phyloP scores from a whole-genome alignment of 1,140 invertebrate genomes.

The Coboldia fuscipes region DNA sequence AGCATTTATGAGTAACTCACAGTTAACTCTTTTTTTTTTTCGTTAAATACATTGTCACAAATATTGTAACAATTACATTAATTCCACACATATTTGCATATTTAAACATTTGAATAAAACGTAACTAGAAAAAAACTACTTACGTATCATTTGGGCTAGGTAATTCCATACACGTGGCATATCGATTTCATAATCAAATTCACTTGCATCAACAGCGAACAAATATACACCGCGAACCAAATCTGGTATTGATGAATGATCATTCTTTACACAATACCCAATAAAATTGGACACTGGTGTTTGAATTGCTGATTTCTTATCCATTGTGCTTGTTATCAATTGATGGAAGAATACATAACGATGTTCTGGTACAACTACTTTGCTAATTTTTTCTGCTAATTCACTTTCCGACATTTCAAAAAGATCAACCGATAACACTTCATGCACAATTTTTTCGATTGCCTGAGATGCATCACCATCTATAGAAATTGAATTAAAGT shows the following conservation, averaged over 20 bases:
- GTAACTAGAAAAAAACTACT: slow-evolving; percentile 9
- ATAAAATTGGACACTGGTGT: slow-evolving; percentile 19
- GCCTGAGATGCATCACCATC: background rate
- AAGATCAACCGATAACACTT: background rate
- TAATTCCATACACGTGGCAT: slow-evolving; percentile 54
- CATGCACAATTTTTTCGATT: background rate
- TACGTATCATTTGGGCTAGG: slow-evolving; percentile 39
- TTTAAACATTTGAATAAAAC: background rate
- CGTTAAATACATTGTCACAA: background rate
- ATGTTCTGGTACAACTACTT: background rate
- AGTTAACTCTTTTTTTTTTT: no score
- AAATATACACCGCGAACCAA: slow-evolving; percentile 25
- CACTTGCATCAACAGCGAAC: slow-evolving; percentile 28
- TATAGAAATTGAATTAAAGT: no score
- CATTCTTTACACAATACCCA: slow-evolving; percentile 16
- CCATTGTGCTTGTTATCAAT: slow-evolving; percentile 16
- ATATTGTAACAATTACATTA: background rate
- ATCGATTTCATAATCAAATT: slow-evolving; percentile 48
- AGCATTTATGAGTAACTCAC: background rate
- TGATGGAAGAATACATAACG: slow-evolving; percentile 14
- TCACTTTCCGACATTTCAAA: background rate
- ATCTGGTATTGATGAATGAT: slow-evolving; percentile 17
- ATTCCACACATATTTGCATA: background rate
- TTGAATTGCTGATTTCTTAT: slow-evolving; percentile 17
- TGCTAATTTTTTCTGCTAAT: background rate